phyloP scores from a whole-genome alignment of 2,797 vertebrate genomes.

The Molossus alvarezi region DNA sequence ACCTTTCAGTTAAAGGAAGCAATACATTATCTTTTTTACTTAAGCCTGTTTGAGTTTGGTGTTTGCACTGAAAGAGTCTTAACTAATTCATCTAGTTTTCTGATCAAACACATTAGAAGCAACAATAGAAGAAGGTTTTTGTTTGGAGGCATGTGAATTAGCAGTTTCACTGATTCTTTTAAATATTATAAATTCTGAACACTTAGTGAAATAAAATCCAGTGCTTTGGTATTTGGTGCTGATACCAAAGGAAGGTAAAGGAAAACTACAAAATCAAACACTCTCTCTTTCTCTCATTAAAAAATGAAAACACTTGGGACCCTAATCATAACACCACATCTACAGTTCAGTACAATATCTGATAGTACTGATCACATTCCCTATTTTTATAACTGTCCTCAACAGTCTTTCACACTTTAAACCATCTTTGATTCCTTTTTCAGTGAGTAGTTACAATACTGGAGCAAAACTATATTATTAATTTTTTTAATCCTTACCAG shows the following conservation, averaged over 20 bases:
- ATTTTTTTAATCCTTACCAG: neutral
- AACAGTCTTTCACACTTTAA: neutral
- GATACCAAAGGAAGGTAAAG: slow-evolving; percentile 30
- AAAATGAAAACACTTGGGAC: neutral
- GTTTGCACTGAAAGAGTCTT: neutral
- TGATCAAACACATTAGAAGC: slow-evolving; percentile 38
- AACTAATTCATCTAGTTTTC: slow-evolving; percentile 28
- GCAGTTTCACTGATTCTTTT: slow-evolving; percentile 48
- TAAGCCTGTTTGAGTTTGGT: neutral
- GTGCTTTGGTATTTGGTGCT: neutral
- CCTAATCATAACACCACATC: neutral
- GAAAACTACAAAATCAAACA: neutral
- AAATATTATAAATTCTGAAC: slow-evolving; percentile 28
- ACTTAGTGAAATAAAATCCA: slow-evolving; percentile 58
- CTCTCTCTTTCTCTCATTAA: neutral
- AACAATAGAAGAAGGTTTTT: slow-evolving; percentile 25
- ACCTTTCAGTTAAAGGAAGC: neutral
- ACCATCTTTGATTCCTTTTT: slow-evolving; percentile 2
- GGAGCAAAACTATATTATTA: slow-evolving; percentile 25
- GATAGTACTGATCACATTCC: neutral
- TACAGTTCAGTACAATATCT: neutral
- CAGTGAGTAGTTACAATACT: neutral
- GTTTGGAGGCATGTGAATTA: neutral
- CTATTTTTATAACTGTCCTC: slow-evolving; percentile 54
- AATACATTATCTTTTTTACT: neutral